Evolutionary conservation across 1,140 invertebrate genomes (phyloP).

Genomic region (Aethina tumida): DNA sequence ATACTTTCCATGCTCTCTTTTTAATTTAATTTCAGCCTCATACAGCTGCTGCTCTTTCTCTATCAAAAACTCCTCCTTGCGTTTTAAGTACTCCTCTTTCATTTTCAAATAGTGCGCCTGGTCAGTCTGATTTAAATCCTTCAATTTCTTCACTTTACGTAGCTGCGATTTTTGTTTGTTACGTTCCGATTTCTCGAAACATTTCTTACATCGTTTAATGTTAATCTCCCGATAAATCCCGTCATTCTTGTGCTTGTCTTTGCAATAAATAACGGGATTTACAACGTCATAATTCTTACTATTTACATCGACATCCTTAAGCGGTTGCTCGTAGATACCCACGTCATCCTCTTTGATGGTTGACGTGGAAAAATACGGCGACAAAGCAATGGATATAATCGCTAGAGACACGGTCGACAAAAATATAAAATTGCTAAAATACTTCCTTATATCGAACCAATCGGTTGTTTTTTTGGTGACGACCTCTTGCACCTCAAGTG

Average conservation of each 20-base stretch:
- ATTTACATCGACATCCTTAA: background rate
- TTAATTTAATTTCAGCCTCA: conserved; percentile 8
- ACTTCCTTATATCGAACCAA: background rate
- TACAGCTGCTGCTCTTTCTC: conserved; percentile 4
- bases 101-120: conserved; percentile 6
- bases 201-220: background rate
- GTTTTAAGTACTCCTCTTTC: background rate
- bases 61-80: conserved; percentile 5
- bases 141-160: conserved; percentile 7
- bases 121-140: conserved; percentile 8
- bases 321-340: no score
- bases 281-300: background rate
- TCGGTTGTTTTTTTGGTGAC: background rate
- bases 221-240: background rate
- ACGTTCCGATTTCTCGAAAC: background rate
- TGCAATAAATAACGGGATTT: background rate
- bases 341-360: background rate
- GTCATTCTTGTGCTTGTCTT: conserved; percentile 2
- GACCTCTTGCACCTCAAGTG: background rate
- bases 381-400: background rate
- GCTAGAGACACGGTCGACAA: conserved; percentile 1
- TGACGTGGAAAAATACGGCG: background rate
- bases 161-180: conserved; percentile 4
- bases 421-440: no score
- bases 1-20: conserved; percentile 10